These are phyloP conservation scores for Molothrus aeneus DNA, from an alignment of 2,797 vertebrate species.

Conservation along the genomic window DNA sequence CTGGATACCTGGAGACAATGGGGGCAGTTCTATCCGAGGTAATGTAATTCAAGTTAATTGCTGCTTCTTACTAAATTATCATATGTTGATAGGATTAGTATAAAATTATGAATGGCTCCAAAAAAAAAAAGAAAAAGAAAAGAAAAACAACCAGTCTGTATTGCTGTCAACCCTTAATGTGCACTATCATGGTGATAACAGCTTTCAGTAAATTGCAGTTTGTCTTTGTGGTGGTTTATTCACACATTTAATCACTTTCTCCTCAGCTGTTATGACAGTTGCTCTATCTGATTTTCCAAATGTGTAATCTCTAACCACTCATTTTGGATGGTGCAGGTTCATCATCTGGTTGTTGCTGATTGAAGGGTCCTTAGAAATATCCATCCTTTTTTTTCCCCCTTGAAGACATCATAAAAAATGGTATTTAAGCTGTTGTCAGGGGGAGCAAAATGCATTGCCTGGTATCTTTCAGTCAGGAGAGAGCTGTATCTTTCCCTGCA, in stretches of 20 bases:
- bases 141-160: background rate
- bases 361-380: background rate
- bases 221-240: conserved; percentile 24
- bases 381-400: background rate
- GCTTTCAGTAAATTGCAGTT: conserved; percentile 30
- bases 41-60: conserved; percentile 12
- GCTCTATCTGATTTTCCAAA: conserved; percentile 8
- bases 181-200: background rate
- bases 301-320: background rate
- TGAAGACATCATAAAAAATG: background rate
- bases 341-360: conserved; percentile 8
- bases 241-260: conserved; percentile 30
- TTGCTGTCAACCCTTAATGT: conserved; percentile 3
- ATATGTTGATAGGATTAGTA: background rate
- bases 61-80: background rate
- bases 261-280: conserved; percentile 15
- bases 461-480: background rate
- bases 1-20: conserved; percentile 98
- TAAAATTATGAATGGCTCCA: background rate
- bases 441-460: background rate
- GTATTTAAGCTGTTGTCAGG: background rate
- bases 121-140: background rate
- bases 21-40: conserved; percentile 98
- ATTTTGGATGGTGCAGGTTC: conserved; percentile 16
- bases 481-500: background rate